Percentiles rank a stretch among this genome's conserved stretches.
Conservation (phyloP, 1,140 invertebrate species). For the Monochamus saltuarius region DNA sequence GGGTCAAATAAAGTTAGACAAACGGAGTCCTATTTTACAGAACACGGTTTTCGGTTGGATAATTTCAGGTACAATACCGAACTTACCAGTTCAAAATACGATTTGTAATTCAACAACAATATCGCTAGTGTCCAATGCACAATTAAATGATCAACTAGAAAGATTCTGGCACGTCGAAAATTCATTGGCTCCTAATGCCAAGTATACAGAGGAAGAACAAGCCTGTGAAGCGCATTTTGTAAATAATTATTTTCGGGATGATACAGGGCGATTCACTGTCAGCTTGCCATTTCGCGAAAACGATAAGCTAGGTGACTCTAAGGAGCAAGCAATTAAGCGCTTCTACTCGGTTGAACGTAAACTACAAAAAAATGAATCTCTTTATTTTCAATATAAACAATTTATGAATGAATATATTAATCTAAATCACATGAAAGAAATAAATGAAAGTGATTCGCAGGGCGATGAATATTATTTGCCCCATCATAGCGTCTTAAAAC, state of each 20-base stretch:
- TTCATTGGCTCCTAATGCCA: neutral
- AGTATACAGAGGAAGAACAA: constrained; percentile 9
- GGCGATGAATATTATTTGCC: too few relatives aligned
- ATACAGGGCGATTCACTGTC: constrained; percentile 5
- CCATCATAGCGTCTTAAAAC: too few relatives aligned
- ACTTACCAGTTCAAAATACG: neutral
- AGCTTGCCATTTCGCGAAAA: constrained; percentile 5
- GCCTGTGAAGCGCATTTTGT: constrained; percentile 11
- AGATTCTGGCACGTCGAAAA: constrained; percentile 18
- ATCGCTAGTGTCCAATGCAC: constrained; percentile 1
- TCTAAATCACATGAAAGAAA: constrained; percentile 12
- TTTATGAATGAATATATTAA: neutral
- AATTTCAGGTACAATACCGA: constrained; percentile 5
- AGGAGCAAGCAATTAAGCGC: too few relatives aligned
- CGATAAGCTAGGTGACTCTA: too few relatives aligned
- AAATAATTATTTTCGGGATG: neutral
- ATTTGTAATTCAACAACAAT: neutral
- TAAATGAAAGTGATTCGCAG: too few relatives aligned
- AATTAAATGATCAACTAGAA: neutral
- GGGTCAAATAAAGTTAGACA: constrained; percentile 20
- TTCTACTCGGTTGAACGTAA: too few relatives aligned
- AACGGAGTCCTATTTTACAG: constrained; percentile 18
- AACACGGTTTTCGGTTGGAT: constrained; percentile 23
- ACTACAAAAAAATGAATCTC: too few relatives aligned
- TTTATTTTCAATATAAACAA: too few relatives aligned